Conservation (phyloP, 2,888 invertebrate species). For the Cryptus armator region DNA sequence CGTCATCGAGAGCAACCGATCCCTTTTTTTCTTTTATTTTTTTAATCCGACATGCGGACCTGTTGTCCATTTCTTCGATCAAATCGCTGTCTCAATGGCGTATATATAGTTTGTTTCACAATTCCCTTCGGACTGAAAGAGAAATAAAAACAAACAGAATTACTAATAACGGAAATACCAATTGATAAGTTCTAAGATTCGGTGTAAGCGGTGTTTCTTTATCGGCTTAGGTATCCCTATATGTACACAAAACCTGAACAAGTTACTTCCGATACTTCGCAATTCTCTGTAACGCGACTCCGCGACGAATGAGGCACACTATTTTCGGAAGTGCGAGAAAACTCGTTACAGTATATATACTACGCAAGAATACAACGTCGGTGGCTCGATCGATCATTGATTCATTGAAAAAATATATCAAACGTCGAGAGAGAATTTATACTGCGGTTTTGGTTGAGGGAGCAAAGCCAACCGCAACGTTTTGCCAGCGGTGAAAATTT, state of each 20-base stretch:
- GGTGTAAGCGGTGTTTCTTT: background rate
- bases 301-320: slow-evolving; percentile 7
- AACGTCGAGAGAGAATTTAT: slow-evolving; percentile 28
- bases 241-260: background rate
- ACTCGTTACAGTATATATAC: slow-evolving; percentile 35
- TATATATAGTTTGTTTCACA: too few relatives aligned
- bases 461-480: slow-evolving; percentile 10
- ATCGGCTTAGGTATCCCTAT: background rate
- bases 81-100: slow-evolving; percentile 1
- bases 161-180: slow-evolving; percentile 5
- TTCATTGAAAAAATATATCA: slow-evolving; percentile 60
- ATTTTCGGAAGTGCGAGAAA: slow-evolving; percentile 47
- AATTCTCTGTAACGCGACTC: slow-evolving; percentile 25
- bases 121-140: too few relatives aligned
- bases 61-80: background rate
- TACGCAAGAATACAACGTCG: slow-evolving; percentile 11
- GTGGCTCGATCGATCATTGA: slow-evolving; percentile 48
- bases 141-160: background rate
- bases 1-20: slow-evolving; percentile 1
- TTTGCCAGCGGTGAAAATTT: background rate
- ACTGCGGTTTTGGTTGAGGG: slow-evolving; percentile 3
- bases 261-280: background rate
- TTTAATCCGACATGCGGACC: background rate
- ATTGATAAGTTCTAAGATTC: slow-evolving; percentile 14
- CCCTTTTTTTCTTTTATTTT: background rate